These are phyloP conservation scores for Phrynocephalus forsythii DNA, from an alignment of 2,797 vertebrate species.

Conservation along the genomic window DNA sequence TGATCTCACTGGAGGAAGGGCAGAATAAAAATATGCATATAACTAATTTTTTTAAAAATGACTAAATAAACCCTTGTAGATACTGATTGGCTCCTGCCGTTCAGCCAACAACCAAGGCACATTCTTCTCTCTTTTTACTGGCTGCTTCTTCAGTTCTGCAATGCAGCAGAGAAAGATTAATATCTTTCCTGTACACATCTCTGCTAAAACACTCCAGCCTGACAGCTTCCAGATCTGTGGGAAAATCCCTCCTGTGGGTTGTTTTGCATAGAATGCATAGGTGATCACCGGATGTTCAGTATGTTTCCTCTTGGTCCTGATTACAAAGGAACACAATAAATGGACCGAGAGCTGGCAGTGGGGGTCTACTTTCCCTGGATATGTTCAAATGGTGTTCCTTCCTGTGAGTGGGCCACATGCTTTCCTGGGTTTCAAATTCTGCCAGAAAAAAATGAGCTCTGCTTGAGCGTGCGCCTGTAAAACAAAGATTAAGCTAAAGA, in stretches of 20 bases:
- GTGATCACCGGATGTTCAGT: constrained; percentile 15
- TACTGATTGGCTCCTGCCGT: not conserved
- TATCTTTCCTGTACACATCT: not conserved
- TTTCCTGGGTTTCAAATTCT: constrained; percentile 26
- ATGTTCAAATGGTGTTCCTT: constrained; percentile 27
- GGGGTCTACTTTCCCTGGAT: constrained; percentile 5
- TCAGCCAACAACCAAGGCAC: not conserved
- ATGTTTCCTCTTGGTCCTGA: constrained; percentile 17
- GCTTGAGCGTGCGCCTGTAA: constrained; percentile 51
- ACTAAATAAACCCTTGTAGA: not conserved
- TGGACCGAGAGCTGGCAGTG: not conserved
- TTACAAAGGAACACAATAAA: constrained; percentile 38
- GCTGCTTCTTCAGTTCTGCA: not conserved
- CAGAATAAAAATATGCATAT: too few species aligned
- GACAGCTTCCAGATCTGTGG: not conserved
- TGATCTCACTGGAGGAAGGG: too few species aligned
- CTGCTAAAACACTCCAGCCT: constrained; percentile 3
- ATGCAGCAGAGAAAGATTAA: not conserved
- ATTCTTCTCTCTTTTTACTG: not conserved
- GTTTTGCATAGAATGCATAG: not conserved
- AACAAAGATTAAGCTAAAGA: constrained; percentile 33
- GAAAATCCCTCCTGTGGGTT: constrained; percentile 15
- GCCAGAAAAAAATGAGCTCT: constrained; percentile 9
- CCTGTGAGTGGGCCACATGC: constrained; percentile 29
- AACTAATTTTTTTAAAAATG: too few species aligned